Evolutionary conservation across 2,888 invertebrate genomes (phyloP), one percentile per base, ranked within the genome.

Genomic region (Eulithis prunata): DNA sequence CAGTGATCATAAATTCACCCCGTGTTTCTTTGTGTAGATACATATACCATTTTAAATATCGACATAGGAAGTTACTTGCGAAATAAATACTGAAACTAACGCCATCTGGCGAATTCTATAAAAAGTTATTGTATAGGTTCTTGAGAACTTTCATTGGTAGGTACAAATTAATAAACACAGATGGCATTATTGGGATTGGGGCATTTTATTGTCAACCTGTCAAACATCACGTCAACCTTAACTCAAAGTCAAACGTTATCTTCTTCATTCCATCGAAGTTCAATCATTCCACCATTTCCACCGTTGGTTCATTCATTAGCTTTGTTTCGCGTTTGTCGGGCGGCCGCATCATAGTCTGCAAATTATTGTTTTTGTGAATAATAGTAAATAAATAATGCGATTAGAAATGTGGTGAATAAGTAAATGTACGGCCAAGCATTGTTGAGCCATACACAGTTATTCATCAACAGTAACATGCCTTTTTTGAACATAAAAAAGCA

Each of bases 401-500:
- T 45, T 28, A 59, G 41, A 54, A 51, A 59, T 62, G 61, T 69
- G 61, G 53, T 68, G 57, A 70, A 69, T 32, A 66, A 64, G 69
- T 62, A 69, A 56, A 60, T 66, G 57, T 46, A 46, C 49, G 63
- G 58, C 61, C 43, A 56, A 57, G 41, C 46, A 57, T 14, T 57
- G 60, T 70, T 41, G 47, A 65, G 53, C 51, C 13, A 46, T 57
- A 58, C 36, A 38, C 36, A 49, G 57, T 55, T 59, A 57, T 43
- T 46, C 57, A 47, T 70, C 53, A 72, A 81, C 74, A 81, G 74
- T 86, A 91, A 82, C 78, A 91, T 91, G 92, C 85, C 86, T 86
- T 91, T 93, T 85, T 82, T 89, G 71, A 88, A 85, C 74, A 85
- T 91, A 66, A 93, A 92, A 73, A 93, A 93, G 84, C 93, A 93